A percentile compares a stretch with the other conserved stretches of the same genome.
phyloP scores from a whole-genome alignment of 1,140 invertebrate genomes.

The Trachymyrmex septentrionalis region DNA sequence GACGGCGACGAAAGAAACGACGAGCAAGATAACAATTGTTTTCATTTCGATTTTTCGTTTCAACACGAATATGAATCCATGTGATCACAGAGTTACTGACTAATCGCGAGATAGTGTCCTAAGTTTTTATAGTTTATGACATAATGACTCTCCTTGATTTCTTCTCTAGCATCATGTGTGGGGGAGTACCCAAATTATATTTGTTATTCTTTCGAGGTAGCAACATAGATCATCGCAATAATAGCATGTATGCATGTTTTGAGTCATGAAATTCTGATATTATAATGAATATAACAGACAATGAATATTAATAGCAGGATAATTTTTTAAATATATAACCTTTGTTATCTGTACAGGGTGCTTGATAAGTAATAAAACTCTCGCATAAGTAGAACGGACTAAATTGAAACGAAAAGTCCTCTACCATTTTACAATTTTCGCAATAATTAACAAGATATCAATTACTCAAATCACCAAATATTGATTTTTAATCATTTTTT shows the following conservation, averaged over 20 bases:
- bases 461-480: too few species aligned
- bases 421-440: too few species aligned
- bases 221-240: not conserved
- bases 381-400: too few species aligned
- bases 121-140: slow-evolving; percentile 67
- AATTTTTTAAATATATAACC: too few species aligned
- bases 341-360: not conserved
- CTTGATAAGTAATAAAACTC: not conserved
- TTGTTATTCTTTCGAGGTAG: not conserved
- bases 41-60: slow-evolving; percentile 67
- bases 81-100: slow-evolving; percentile 47
- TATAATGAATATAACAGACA: not conserved
- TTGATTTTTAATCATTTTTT: too few species aligned
- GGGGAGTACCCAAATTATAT: not conserved
- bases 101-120: not conserved
- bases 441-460: too few species aligned
- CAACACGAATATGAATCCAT: not conserved
- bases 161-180: not conserved
- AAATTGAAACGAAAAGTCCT: too few species aligned
- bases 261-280: not conserved
- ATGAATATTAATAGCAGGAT: not conserved
- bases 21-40: slow-evolving; percentile 66
- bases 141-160: not conserved
- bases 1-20: slow-evolving; percentile 72
- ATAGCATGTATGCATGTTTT: not conserved